These are phyloP conservation scores for Chouioia cunea DNA, from an alignment of 2,888 invertebrate species.

Conservation along the genomic window DNA sequence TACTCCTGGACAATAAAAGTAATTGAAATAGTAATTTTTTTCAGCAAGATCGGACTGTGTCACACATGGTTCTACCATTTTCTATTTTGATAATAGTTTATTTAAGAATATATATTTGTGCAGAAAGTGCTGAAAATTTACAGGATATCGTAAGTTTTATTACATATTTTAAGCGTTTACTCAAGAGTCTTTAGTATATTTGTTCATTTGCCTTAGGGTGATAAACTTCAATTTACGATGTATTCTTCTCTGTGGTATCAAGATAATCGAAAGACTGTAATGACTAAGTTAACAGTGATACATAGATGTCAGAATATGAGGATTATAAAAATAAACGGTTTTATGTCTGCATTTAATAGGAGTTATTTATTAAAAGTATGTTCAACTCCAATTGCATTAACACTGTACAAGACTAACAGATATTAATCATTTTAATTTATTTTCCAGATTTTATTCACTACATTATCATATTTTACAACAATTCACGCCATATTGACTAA, in stretches of 20 bases:
- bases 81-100: not conserved
- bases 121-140: constrained; percentile 27
- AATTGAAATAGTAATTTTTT: not conserved
- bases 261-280: not conserved
- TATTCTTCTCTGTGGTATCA: constrained; percentile 21
- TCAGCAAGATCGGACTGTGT: not conserved
- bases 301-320: constrained; percentile 23
- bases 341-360: constrained; percentile 25
- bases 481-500: constrained; percentile 13
- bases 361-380: constrained; percentile 18
- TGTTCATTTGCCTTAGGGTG: not conserved
- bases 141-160: constrained; percentile 14
- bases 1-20: too few species aligned
- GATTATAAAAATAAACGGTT: constrained; percentile 26
- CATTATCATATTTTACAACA: constrained; percentile 30
- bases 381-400: not conserved
- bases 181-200: not conserved
- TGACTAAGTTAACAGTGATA: constrained; percentile 12
- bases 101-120: constrained; percentile 22
- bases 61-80: not conserved
- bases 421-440: not conserved
- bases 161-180: not conserved
- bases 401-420: not conserved
- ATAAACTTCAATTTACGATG: not conserved
- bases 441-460: constrained; percentile 21